A percentile compares a stretch with the other conserved stretches of the same genome.
These are phyloP conservation scores for Myoxocephalus aenaeus DNA, from an alignment of 2,797 vertebrate genomes.

Conservation along the genomic window DNA sequence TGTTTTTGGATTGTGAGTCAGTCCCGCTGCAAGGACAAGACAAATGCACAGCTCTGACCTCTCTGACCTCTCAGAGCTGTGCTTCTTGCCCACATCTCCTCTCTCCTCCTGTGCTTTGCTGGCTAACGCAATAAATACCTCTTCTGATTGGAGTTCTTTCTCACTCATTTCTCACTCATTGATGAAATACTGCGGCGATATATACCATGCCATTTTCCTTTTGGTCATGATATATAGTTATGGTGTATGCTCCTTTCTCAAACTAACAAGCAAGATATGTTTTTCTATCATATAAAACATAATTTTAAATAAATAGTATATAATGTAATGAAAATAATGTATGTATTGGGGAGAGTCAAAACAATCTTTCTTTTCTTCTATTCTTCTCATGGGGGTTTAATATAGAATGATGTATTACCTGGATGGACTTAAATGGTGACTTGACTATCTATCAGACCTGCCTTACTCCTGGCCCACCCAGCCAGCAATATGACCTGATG, in stretches of 20 bases:
- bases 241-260: neutral
- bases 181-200: neutral
- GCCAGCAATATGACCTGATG: neutral
- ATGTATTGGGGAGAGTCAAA: neutral
- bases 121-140: slow-evolving; percentile 1
- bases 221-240: neutral
- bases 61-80: slow-evolving; percentile 45
- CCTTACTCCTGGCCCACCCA: neutral
- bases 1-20: slow-evolving; percentile 56
- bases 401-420: neutral
- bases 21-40: slow-evolving; percentile 43
- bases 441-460: neutral
- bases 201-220: neutral
- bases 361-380: neutral
- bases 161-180: neutral
- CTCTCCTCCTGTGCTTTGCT: neutral
- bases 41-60: slow-evolving; percentile 57
- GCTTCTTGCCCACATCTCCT: slow-evolving; percentile 1
- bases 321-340: neutral
- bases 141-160: neutral
- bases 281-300: neutral
- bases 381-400: neutral
- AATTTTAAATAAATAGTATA: neutral
- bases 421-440: neutral
- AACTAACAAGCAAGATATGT: no score